phyloP scores from a whole-genome alignment of 2,797 vertebrate species.

The Rhynchotus rufescens region DNA sequence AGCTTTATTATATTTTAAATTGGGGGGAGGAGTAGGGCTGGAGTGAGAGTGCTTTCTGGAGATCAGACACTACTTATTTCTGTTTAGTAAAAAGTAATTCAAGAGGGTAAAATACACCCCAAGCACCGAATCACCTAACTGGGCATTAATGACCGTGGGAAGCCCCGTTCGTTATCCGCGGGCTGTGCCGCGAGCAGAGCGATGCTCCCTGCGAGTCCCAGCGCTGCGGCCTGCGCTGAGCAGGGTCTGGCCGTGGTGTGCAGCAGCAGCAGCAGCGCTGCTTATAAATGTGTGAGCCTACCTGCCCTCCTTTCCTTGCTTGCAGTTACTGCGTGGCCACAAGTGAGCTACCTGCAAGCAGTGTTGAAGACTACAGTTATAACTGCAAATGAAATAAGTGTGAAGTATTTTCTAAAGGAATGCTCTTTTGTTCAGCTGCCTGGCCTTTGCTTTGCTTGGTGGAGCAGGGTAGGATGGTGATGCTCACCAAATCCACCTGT shows the following conservation, averaged over 20 bases:
- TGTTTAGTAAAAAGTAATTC: not conserved
- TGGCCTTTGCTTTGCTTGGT: slow-evolving; percentile 10
- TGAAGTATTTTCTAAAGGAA: not conserved
- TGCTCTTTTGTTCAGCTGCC: not conserved
- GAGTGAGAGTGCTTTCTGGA: not conserved
- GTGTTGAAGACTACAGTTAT: not conserved
- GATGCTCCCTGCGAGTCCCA: not conserved
- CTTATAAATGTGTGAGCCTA: not conserved
- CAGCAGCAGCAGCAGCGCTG: not conserved
- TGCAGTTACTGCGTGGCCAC: not conserved
- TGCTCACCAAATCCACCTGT: not conserved
- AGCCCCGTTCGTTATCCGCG: too few relatives aligned
- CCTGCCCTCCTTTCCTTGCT: not conserved
- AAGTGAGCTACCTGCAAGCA: not conserved
- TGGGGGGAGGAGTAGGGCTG: too few relatives aligned
- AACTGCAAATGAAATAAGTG: not conserved
- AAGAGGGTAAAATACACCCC: not conserved
- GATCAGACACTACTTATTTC: not conserved
- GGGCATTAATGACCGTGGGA: too few relatives aligned
- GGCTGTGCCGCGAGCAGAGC: not conserved
- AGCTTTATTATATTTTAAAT: too few relatives aligned
- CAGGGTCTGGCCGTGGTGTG: not conserved
- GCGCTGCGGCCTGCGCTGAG: too few relatives aligned
- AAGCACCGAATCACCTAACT: not conserved
- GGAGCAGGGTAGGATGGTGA: not conserved